Evolutionary conservation across 1,140 invertebrate species (phyloP).

Genomic region (Bombus superbus): DNA sequence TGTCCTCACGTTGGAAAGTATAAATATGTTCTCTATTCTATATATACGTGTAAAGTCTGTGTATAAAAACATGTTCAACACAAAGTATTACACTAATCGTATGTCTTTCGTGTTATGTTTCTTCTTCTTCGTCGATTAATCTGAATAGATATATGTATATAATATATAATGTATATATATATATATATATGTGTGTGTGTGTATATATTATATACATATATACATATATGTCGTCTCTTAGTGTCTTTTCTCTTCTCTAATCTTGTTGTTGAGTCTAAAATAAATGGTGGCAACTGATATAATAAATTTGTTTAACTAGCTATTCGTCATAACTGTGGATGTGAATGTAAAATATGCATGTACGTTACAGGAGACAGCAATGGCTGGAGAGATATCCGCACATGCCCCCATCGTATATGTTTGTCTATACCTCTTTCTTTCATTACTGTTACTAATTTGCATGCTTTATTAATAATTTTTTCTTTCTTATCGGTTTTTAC

Average conservation of each 20-base stretch:
- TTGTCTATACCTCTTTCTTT: slow-evolving; percentile 76
- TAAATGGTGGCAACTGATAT: slow-evolving; percentile 36
- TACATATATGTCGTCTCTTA: slow-evolving; percentile 24
- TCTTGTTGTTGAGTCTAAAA: slow-evolving; percentile 35
- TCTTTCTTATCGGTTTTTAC: neutral
- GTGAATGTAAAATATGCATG: slow-evolving; percentile 68
- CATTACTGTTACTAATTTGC: slow-evolving; percentile 69
- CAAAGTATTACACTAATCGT: slow-evolving; percentile 38
- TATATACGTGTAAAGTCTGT: slow-evolving; percentile 30
- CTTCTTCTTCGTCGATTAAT: slow-evolving; percentile 22
- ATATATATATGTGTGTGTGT: slow-evolving; percentile 23
- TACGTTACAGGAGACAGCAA: slow-evolving; percentile 78
- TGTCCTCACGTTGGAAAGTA: slow-evolving; percentile 51
- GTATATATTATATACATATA: neutral
- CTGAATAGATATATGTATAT: neutral
- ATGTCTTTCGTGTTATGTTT: slow-evolving; percentile 31
- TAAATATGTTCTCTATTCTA: slow-evolving; percentile 11
- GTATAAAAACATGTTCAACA: slow-evolving; percentile 36
- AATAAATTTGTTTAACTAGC: slow-evolving; percentile 47
- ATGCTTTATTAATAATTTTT: slow-evolving; percentile 57
- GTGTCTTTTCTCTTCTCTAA: slow-evolving; percentile 37
- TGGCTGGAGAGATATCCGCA: slow-evolving; percentile 77
- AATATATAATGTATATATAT: neutral
- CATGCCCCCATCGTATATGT: slow-evolving; percentile 77
- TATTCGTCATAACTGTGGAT: slow-evolving; percentile 40